Evolutionary conservation across 1,140 invertebrate genomes (phyloP).

Genomic region (Chionoecetes opilio): DNA sequence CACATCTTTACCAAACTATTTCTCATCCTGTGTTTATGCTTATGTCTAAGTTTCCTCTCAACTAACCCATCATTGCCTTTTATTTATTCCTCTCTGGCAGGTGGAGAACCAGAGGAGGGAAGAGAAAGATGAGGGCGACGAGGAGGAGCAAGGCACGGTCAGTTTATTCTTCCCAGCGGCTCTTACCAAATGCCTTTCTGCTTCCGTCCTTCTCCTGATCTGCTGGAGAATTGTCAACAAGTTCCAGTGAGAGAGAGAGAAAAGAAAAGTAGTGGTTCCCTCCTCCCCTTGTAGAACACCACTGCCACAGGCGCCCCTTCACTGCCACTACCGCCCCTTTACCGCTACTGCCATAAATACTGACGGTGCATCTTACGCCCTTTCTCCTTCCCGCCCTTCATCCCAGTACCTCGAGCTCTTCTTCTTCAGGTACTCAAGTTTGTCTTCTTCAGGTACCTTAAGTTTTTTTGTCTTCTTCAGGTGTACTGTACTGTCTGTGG

Average conservation of each 20-base stretch:
- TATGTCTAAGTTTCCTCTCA: not conserved
- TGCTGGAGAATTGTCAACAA: conserved; percentile 65
- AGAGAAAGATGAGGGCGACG: not conserved
- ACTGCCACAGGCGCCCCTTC: not conserved
- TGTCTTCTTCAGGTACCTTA: no score
- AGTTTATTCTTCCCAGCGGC: conserved; percentile 5
- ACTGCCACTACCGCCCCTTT: not conserved
- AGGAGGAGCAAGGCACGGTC: not conserved
- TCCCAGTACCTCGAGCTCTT: no score
- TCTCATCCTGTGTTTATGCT: no score
- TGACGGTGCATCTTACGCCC: no score
- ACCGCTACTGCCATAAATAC: no score
- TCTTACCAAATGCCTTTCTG: conserved; percentile 58
- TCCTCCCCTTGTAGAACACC: not conserved
- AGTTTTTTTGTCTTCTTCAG: no score
- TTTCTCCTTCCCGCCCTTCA: no score
- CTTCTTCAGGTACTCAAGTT: no score
- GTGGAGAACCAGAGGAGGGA: not conserved
- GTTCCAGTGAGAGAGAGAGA: not conserved
- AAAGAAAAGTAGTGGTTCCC: not conserved
- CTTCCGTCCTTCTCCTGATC: conserved; percentile 42
- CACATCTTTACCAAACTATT: no score
- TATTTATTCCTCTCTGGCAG: not conserved
- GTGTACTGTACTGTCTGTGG: no score
- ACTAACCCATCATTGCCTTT: not conserved